A percentile compares a stretch with the other conserved stretches of the same genome.
Conservation (phyloP, 2,888 invertebrate genomes). For the Epinotia demarniana region DNA sequence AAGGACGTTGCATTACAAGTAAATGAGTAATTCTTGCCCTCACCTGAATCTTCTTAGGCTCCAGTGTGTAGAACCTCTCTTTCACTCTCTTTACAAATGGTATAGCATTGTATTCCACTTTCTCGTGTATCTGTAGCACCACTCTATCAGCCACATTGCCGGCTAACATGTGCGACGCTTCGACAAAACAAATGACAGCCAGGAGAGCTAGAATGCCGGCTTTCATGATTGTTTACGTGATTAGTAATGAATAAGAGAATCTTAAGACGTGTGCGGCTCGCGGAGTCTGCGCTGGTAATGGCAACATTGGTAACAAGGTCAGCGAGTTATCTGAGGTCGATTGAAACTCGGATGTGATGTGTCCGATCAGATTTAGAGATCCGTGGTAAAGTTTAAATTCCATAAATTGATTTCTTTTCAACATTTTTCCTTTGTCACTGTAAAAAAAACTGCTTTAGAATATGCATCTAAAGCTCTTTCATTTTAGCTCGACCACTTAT, state of each 20-base stretch:
- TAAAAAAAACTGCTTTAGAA: too few species aligned
- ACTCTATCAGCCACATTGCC: slow-evolving; percentile 60
- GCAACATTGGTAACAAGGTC: slow-evolving; percentile 22
- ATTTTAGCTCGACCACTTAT: too few species aligned
- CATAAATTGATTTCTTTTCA: too few species aligned
- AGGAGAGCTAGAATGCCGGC: not conserved
- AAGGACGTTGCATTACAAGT: too few species aligned
- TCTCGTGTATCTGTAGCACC: slow-evolving; percentile 53
- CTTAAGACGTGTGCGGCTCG: slow-evolving; percentile 1
- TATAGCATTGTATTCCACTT: slow-evolving; percentile 66
- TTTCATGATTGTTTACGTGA: not conserved
- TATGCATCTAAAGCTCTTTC: too few species aligned
- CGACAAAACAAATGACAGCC: slow-evolving; percentile 27
- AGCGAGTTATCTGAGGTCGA: slow-evolving; percentile 35
- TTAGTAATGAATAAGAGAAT: not conserved
- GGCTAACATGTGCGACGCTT: slow-evolving; percentile 55
- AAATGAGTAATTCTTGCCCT: slow-evolving; percentile 37
- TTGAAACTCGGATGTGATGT: slow-evolving; percentile 3
- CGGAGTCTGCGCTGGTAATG: not conserved
- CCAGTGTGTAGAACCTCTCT: slow-evolving; percentile 59
- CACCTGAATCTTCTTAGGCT: slow-evolving; percentile 61
- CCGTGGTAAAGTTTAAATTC: not conserved
- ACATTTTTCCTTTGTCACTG: too few species aligned
- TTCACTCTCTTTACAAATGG: slow-evolving; percentile 74
- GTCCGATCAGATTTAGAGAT: slow-evolving; percentile 27